Base-by-base conservation (phyloP, 2,797 vertebrate genomes). In the Valencia hispanica region DNA sequence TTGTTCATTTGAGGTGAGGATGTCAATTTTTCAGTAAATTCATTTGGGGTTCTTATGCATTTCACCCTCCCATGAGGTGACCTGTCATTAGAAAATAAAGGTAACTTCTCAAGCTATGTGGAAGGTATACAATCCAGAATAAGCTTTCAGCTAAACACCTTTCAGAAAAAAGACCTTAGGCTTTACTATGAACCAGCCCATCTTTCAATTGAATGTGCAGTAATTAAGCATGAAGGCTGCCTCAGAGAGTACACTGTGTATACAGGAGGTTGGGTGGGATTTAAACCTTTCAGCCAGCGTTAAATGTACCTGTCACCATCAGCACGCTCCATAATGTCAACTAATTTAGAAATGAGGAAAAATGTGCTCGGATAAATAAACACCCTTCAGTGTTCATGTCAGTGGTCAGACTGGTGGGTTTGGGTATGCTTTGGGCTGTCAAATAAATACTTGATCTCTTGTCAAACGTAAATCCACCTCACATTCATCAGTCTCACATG, bases 261-360 rank as follows among this genome's bases (percentile, higher is more conserved):
- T 86, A 83, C 77, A 70, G 68, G 76, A 88, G 61, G 75, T 57
- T 87, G 87, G 82, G 82, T 81, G 82, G 85, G 89, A 89, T 84
- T 88, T 84, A 77, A 87, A 90, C 86, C 84, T 89, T 84, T 91
- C 87, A 89, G 66, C 74, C 72, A 45, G 83, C 81, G 88, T 92
- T 91, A 88, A 89, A 89, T 85, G 83, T 85, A 89, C 77, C 90
- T 93, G 94, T 93, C 92, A 93, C 82, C 86, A 85, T 89, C 84
- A 77, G 90, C 92, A 92, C 83, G 86, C 86, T 85, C 88, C 70
- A 11, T 75, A 79, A 87, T 79, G 85, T 91, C 89, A 84, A 41
- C 88, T 90, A 36, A 90, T 93, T 89, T 91, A 79, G 83, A 84
- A 82, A 86, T 1, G 79, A 70, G 77, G 83, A 80, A 79, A 88